Conservation (phyloP, 2,797 vertebrate species). For the Manis javanica region DNA sequence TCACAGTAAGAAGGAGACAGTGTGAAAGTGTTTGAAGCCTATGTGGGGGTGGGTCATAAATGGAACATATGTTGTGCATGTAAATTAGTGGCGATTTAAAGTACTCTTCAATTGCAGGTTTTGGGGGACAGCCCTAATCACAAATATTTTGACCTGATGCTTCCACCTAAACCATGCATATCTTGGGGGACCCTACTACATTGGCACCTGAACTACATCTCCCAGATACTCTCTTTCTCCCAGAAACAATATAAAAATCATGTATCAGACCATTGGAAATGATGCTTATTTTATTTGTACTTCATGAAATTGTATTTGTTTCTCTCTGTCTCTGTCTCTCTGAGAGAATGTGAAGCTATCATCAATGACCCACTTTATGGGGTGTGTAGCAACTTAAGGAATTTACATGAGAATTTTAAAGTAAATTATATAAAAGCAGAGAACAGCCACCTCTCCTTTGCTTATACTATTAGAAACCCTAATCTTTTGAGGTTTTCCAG, state of each 20-base stretch:
- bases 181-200: background rate
- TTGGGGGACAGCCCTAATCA: background rate
- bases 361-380: background rate
- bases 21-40: background rate
- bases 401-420: background rate
- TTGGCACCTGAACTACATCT: background rate
- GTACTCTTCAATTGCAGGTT: background rate
- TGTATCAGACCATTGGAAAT: background rate
- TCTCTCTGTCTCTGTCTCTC: background rate
- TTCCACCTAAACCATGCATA: slow-evolving; percentile 13
- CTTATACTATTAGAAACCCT: background rate
- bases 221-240: background rate
- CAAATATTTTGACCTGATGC: background rate
- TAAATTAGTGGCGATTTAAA: slow-evolving; percentile 13
- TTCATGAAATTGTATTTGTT: background rate
- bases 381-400: background rate
- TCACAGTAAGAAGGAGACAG: background rate
- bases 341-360: background rate
- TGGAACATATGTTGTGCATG: background rate
- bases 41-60: background rate
- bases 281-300: background rate
- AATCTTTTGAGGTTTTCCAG: background rate
- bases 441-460: background rate
- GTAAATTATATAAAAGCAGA: background rate
- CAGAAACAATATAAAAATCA: background rate